These are phyloP conservation scores for Cyanoderma ruficeps DNA, from an alignment of 2,113 vertebrate genomes.

Conservation along the genomic window DNA sequence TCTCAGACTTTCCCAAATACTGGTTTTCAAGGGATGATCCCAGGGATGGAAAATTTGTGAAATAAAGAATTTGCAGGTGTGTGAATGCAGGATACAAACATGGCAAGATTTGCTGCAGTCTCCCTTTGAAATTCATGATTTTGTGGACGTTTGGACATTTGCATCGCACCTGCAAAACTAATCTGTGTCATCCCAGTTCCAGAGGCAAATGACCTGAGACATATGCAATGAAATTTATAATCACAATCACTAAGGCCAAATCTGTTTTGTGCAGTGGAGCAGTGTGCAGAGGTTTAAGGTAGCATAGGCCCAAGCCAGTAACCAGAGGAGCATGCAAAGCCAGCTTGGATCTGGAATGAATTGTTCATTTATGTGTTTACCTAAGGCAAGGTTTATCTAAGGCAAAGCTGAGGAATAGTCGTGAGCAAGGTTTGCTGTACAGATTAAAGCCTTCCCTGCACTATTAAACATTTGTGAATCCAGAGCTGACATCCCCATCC, in stretches of 20 bases:
- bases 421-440: not conserved
- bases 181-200: not conserved
- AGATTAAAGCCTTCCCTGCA: not conserved
- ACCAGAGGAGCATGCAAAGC: not conserved
- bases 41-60: not conserved
- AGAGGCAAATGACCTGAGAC: not conserved
- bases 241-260: not conserved
- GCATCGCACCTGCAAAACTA: not conserved
- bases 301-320: not conserved
- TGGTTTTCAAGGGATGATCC: not conserved
- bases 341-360: not conserved
- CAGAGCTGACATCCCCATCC: not conserved
- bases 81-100: not conserved
- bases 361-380: not conserved
- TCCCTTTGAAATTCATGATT: not conserved
- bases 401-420: not conserved
- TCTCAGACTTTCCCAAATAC: not conserved
- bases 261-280: not conserved
- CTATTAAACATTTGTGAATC: not conserved
- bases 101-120: not conserved
- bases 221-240: not conserved
- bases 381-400: not conserved
- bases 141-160: not conserved
- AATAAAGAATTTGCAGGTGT: not conserved
- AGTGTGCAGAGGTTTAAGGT: not conserved